Evolutionary conservation across 2,797 vertebrate species (phyloP).

Genomic region (Tamandua tetradactyla): DNA sequence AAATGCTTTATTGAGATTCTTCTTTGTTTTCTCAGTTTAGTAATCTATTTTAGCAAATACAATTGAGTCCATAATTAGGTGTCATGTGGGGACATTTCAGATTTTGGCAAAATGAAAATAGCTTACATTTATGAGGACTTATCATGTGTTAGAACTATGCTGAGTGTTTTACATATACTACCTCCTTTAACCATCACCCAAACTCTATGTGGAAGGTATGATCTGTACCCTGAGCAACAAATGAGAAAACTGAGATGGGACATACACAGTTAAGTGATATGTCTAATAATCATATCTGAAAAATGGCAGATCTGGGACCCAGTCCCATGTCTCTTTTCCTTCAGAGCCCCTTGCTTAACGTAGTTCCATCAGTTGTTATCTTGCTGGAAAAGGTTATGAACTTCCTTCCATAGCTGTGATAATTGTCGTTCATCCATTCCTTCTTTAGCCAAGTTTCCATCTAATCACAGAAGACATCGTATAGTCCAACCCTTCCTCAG

Average conservation of each 20-base stretch:
- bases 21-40: slow-evolving; percentile 32
- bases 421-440: background rate
- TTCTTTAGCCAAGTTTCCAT: background rate
- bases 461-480: slow-evolving; percentile 28
- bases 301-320: background rate
- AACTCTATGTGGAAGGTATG: background rate
- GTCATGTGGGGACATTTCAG: background rate
- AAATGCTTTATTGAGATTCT: background rate
- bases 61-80: background rate
- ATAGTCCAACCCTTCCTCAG: background rate
- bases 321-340: background rate
- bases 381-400: background rate
- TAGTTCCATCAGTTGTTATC: background rate
- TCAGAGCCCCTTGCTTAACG: background rate
- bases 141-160: background rate
- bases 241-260: background rate
- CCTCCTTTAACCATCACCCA: background rate
- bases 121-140: background rate
- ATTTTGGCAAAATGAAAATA: background rate
- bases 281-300: background rate
- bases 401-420: background rate
- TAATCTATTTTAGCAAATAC: background rate
- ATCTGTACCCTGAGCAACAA: background rate
- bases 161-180: background rate
- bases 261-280: background rate